Evolutionary conservation across 1,140 invertebrate genomes (phyloP).

Genomic region (Medauroidea extradentata): DNA sequence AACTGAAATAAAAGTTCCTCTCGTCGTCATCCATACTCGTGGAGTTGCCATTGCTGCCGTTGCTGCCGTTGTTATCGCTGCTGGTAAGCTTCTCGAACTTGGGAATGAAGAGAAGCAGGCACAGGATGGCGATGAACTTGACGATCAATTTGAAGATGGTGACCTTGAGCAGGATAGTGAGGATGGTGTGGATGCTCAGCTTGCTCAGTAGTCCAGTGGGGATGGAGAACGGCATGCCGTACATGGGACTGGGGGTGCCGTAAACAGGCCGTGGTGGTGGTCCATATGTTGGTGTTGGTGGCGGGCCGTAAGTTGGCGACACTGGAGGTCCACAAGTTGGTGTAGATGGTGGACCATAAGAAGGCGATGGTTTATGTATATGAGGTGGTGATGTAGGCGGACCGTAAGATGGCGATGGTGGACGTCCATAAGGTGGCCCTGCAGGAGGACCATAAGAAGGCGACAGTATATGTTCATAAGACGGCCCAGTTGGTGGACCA

Average conservation of each 20-base stretch:
- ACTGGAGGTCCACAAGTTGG: too few species aligned
- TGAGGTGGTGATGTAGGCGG: slow-evolving; percentile 9
- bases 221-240: slow-evolving; percentile 37
- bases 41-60: too few species aligned
- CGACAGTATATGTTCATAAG: too few species aligned
- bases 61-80: too few species aligned
- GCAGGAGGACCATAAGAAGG: neutral
- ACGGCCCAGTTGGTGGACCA: too few species aligned
- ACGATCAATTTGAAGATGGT: slow-evolving; percentile 73
- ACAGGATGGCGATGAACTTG: slow-evolving; percentile 68
- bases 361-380: slow-evolving; percentile 31
- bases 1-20: too few species aligned
- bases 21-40: too few species aligned
- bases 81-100: slow-evolving; percentile 43
- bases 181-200: slow-evolving; percentile 47
- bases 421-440: neutral
- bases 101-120: slow-evolving; percentile 66
- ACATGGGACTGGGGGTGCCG: slow-evolving; percentile 28
- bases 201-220: neutral
- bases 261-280: slow-evolving; percentile 35
- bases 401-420: slow-evolving; percentile 1
- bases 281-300: neutral
- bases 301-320: too few species aligned
- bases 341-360: neutral
- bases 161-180: slow-evolving; percentile 65